Percentiles rank a stretch among this genome's conserved stretches.
These are phyloP conservation scores for Synanceia verrucosa DNA, from an alignment of 2,797 vertebrate genomes.

Conservation along the genomic window DNA sequence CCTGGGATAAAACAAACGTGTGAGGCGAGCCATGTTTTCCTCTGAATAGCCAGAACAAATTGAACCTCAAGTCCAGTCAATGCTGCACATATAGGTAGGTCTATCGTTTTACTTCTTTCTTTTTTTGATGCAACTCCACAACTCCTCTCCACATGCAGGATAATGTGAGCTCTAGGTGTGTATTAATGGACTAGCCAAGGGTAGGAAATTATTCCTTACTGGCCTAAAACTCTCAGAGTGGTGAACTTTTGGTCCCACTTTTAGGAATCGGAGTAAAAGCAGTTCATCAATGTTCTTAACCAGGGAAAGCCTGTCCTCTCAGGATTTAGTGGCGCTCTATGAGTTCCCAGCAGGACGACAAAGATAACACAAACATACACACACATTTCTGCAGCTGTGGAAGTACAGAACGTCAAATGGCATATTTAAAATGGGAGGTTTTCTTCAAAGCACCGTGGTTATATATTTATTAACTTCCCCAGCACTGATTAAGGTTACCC, in stretches of 20 bases:
- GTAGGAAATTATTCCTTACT: slow-evolving; percentile 31
- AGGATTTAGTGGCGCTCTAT: slow-evolving; percentile 31
- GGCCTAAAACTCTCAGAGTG: slow-evolving; percentile 27
- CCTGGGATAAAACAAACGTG: slow-evolving; percentile 19
- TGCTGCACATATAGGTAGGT: slow-evolving; percentile 33
- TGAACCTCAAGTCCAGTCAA: slow-evolving; percentile 33
- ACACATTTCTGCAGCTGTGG: background rate
- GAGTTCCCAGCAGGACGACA: slow-evolving; percentile 21
- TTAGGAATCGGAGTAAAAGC: slow-evolving; percentile 36
- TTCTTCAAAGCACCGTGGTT: background rate
- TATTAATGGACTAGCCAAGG: slow-evolving; percentile 19
- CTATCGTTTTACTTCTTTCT: no score
- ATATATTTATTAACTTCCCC: background rate
- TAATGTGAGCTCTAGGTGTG: slow-evolving; percentile 18
- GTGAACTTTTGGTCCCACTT: slow-evolving; percentile 43
- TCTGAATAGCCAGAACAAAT: slow-evolving; percentile 19
- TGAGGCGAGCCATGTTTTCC: slow-evolving; percentile 9
- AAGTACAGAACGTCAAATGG: background rate
- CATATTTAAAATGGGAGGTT: slow-evolving; percentile 4
- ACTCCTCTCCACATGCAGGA: slow-evolving; percentile 22
- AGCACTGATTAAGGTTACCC: background rate
- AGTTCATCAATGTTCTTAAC: slow-evolving; percentile 45
- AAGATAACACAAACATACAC: slow-evolving; percentile 22
- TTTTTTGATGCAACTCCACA: slow-evolving; percentile 46
- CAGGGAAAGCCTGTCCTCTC: slow-evolving; percentile 29